Percentiles rank a stretch among this genome's conserved stretches.
These are phyloP conservation scores for Channa striata DNA, from an alignment of 2,797 vertebrate genomes.

Conservation along the genomic window DNA sequence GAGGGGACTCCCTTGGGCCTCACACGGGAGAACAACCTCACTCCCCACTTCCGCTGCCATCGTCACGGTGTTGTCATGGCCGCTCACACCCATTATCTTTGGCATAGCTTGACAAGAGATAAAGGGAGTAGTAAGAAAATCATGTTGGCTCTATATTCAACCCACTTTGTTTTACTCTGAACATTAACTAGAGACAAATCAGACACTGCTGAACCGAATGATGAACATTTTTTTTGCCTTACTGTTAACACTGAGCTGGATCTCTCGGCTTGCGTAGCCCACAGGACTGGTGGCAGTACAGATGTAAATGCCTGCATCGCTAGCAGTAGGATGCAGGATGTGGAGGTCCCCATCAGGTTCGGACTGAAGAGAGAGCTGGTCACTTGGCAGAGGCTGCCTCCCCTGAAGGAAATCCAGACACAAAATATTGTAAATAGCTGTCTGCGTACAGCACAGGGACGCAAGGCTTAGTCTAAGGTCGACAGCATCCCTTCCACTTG, in stretches of 20 bases:
- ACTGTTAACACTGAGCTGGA: conserved; percentile 93
- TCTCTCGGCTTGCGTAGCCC: conserved; percentile 89
- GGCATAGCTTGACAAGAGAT: conserved; percentile 84
- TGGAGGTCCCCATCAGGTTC: conserved; percentile 83
- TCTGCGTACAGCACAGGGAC: conserved; percentile 16
- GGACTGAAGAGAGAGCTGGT: conserved; percentile 65
- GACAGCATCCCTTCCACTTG: conserved; percentile 31
- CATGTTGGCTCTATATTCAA: not conserved
- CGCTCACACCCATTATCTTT: conserved; percentile 80
- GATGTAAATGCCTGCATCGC: conserved; percentile 87
- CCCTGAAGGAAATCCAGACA: conserved; percentile 78
- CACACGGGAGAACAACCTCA: conserved; percentile 89
- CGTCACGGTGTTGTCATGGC: conserved; percentile 61
- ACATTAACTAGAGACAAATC: not conserved
- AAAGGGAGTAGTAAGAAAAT: conserved; percentile 23
- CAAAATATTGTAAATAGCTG: conserved; percentile 29
- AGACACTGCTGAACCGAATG: conserved; percentile 33
- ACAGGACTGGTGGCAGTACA: conserved; percentile 90
- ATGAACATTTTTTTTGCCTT: conserved; percentile 69
- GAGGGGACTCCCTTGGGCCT: conserved; percentile 87
- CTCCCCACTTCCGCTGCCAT: conserved; percentile 85
- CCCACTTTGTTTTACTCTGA: conserved; percentile 8
- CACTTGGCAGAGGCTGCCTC: conserved; percentile 69
- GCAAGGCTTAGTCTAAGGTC: conserved; percentile 44
- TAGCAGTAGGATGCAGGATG: conserved; percentile 78